A percentile compares a stretch with the other conserved stretches of the same genome.
phyloP scores from a whole-genome alignment of 2,113 vertebrate genomes.

The Tragelaphus strepsiceros region DNA sequence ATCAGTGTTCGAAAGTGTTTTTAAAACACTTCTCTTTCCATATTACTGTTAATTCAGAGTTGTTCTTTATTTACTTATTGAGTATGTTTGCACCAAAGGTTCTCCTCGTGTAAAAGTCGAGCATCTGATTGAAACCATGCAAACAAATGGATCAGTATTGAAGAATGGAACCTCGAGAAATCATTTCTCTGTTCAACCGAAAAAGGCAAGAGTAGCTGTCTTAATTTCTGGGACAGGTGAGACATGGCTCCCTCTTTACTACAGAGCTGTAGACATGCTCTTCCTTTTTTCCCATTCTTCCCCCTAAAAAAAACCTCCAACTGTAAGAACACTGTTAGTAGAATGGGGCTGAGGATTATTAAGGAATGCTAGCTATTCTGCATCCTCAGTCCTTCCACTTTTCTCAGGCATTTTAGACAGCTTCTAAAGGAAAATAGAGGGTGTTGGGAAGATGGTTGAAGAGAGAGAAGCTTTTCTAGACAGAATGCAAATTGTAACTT shows the following conservation, averaged over 20 bases:
- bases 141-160: conserved; percentile 51
- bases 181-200: conserved; percentile 63
- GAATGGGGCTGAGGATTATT: neutral
- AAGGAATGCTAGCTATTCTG: neutral
- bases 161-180: conserved; percentile 27
- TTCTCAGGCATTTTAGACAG: neutral
- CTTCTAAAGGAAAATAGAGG: neutral
- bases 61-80: neutral
- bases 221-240: conserved; percentile 97
- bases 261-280: neutral
- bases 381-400: neutral
- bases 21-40: neutral
- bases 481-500: neutral
- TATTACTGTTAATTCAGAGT: neutral
- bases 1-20: neutral
- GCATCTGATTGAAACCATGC: conserved; percentile 78
- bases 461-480: neutral
- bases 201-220: conserved; percentile 88
- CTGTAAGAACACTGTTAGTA: neutral
- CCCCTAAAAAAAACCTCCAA: neutral
- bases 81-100: conserved; percentile 56
- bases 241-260: neutral
- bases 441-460: neutral
- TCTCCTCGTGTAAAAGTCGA: conserved; percentile 76
- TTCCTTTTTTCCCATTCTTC: neutral